These are phyloP conservation scores for Dynastes tityus DNA, from an alignment of 2,888 invertebrate genomes.

Conservation along the genomic window DNA sequence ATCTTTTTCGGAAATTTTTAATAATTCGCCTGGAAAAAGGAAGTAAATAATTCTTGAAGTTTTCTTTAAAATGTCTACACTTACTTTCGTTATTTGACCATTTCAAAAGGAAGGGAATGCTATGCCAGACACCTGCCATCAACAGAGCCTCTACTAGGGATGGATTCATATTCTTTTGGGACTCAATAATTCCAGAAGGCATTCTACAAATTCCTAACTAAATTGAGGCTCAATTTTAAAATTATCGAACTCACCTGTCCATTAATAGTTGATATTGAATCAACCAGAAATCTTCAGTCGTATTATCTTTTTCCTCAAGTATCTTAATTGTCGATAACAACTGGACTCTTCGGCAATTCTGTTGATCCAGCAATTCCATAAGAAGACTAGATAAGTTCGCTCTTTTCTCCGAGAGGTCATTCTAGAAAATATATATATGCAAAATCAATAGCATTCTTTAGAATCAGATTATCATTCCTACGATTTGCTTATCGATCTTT, in stretches of 20 bases:
- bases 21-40: conserved; percentile 64
- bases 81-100: conserved; percentile 73
- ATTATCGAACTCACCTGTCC: conserved; percentile 71
- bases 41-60: neutral
- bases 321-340: conserved; percentile 79
- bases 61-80: neutral
- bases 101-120: conserved; percentile 82
- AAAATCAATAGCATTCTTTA: conserved; percentile 28
- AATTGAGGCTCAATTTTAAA: neutral
- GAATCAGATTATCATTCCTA: conserved; percentile 59
- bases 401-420: conserved; percentile 80
- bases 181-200: conserved; percentile 78
- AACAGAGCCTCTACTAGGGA: conserved; percentile 79
- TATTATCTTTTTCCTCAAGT: conserved; percentile 78
- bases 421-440: conserved; percentile 65
- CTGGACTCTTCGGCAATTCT: conserved; percentile 78
- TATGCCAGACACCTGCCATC: conserved; percentile 82
- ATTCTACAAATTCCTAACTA: conserved; percentile 59
- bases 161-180: conserved; percentile 78
- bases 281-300: conserved; percentile 80
- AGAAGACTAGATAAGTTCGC: conserved; percentile 78
- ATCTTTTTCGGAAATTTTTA: conserved; percentile 73
- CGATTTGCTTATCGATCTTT: conserved; percentile 79
- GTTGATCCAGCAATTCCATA: conserved; percentile 80
- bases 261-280: conserved; percentile 88